phyloP scores from a whole-genome alignment of 2,888 invertebrate species.

The Mycalesis mineus region DNA sequence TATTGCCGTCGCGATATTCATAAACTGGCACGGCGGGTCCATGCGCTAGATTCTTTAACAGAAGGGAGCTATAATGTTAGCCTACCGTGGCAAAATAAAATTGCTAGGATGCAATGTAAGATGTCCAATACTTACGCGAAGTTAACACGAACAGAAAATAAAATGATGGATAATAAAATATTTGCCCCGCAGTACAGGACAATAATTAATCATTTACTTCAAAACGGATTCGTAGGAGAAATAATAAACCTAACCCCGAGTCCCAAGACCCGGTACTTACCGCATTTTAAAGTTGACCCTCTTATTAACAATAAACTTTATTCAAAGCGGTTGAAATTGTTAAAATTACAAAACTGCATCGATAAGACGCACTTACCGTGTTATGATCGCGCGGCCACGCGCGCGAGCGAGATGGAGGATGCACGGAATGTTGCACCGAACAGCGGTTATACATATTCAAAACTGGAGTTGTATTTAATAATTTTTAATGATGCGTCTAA shows the following conservation, averaged over 20 bases:
- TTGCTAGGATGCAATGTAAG: neutral
- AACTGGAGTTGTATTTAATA: slow-evolving; percentile 30
- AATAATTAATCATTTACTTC: neutral
- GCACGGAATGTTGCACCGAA: neutral
- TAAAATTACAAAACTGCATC: neutral
- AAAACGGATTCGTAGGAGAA: neutral
- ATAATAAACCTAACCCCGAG: too few relatives aligned
- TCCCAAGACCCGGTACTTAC: neutral
- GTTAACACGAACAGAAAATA: neutral
- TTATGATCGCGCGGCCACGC: neutral
- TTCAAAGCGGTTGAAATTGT: slow-evolving; percentile 28
- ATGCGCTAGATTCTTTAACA: neutral
- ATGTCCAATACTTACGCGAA: neutral
- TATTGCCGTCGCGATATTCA: neutral
- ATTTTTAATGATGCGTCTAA: slow-evolving; percentile 33
- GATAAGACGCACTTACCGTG: neutral
- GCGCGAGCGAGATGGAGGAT: too few relatives aligned
- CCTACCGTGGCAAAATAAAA: neutral
- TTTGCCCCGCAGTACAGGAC: neutral
- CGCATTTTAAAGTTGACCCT: neutral
- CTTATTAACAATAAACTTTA: slow-evolving; percentile 14
- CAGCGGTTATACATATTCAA: slow-evolving; percentile 13
- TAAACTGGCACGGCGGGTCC: neutral
- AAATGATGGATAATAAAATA: neutral
- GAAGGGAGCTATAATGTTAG: too few relatives aligned